Evolutionary conservation across 2,888 invertebrate genomes (phyloP), one percentile per base, ranked within the genome.

Genomic region (Elegia similella): DNA sequence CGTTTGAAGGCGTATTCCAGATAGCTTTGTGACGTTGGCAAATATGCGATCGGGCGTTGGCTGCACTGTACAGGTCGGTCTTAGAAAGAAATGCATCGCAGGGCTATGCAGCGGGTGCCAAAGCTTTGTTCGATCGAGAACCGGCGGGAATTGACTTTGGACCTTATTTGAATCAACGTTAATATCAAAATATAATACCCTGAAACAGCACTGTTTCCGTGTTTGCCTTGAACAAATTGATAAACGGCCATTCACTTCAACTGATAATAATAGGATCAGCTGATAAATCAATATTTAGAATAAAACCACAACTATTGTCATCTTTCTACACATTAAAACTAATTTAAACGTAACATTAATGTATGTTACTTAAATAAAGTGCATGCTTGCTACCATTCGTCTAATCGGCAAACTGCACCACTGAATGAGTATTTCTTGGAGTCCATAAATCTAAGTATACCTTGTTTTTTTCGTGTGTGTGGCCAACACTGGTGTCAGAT

Each of bases 181-280:
- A 65, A 77, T 69, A 66, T 67, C 60, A 76, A 62, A 76, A 44
- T 61, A 60, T 58, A 52, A 54, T 57, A 59, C 61, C 61, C 63
- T 70, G 68, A 70, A 65, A 68, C 59, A 52, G 59, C 64, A 61
- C 59, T 69, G 67, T 73, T 79, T 83, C 79, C 79, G 74, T 72
- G 83, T 76, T 87, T 78, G 74, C 88, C 89, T 89, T 89, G 89
- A 78, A 78, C 69, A 71, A 67, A 63, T 73, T 78, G 82, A 86
- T 85, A 87, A 86, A 86, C 84, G 86, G 71, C 78, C 81, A 62
- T 80, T 82, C 80, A 79, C 82, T 82, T 80, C 59, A 65, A 61
- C 55, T 23, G 47, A 59, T 59, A 56, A 56, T 44, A 56, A 56
- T 44, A 56, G 48, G 52, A 61, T 56, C 47, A 55, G 38, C 47